These are phyloP conservation scores for Crocidura indochinensis DNA, from an alignment of 2,797 vertebrate species.

Conservation along the genomic window DNA sequence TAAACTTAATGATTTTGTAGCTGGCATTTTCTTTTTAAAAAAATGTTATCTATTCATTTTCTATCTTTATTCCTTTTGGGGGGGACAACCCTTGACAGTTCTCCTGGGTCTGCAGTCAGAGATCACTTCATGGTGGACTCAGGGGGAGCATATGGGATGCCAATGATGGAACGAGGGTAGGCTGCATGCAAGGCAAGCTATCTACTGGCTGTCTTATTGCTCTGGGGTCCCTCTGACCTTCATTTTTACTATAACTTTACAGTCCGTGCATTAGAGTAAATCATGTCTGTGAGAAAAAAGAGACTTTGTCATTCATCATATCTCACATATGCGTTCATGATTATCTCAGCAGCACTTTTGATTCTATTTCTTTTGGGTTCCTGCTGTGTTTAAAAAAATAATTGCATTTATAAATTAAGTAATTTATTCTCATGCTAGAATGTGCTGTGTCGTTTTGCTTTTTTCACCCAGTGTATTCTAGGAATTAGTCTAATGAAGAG, in stretches of 20 bases:
- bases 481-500: background rate
- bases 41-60: too few species aligned
- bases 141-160: too few species aligned
- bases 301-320: background rate
- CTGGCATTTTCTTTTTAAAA: background rate
- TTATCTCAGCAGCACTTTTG: background rate
- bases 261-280: background rate
- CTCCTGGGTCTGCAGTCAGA: background rate
- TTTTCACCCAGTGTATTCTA: background rate
- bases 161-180: too few species aligned
- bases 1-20: constrained; percentile 16
- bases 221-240: too few species aligned
- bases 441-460: background rate
- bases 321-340: background rate
- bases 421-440: constrained; percentile 1
- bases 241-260: background rate
- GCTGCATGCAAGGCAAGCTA: too few species aligned
- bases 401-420: background rate
- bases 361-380: background rate
- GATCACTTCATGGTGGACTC: too few species aligned
- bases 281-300: background rate
- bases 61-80: too few species aligned
- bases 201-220: background rate
- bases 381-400: constrained; percentile 5
- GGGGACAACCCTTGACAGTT: too few species aligned